These are phyloP conservation scores for Thamnophis elegans DNA, from an alignment of 2,797 vertebrate genomes.

Conservation along the genomic window DNA sequence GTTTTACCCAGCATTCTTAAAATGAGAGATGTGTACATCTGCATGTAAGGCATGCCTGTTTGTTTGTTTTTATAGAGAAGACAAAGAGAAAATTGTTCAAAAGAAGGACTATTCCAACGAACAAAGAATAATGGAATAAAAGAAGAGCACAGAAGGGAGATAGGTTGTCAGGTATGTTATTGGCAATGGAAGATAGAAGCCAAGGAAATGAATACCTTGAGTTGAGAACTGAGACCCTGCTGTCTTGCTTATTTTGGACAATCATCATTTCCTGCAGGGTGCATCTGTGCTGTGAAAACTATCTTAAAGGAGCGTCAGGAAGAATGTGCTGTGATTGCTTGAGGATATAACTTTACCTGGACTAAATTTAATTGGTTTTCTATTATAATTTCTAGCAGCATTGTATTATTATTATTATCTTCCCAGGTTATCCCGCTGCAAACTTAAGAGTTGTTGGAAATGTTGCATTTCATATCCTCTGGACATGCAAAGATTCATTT, in stretches of 20 bases:
- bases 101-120: not conserved
- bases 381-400: not conserved
- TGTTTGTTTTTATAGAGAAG: not conserved
- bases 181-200: conserved; percentile 36
- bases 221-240: conserved; percentile 31
- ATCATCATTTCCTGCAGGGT: conserved; percentile 45
- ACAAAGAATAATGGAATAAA: conserved; percentile 36
- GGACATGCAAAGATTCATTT: not conserved
- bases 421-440: not conserved
- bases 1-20: not conserved
- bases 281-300: conserved; percentile 7
- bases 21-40: not conserved
- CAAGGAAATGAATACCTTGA: conserved; percentile 28
- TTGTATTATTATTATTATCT: not conserved
- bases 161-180: conserved; percentile 18
- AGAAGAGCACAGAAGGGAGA: not conserved
- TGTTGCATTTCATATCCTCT: not conserved
- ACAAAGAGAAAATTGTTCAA: not conserved
- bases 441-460: not conserved
- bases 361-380: conserved; percentile 13
- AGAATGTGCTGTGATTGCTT: conserved; percentile 28
- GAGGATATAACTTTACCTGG: not conserved
- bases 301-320: conserved; percentile 7
- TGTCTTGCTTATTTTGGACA: conserved; percentile 38
- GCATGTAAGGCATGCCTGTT: not conserved